phyloP scores from a whole-genome alignment of 2,888 invertebrate species.

The Troides oblongomaculatus region DNA sequence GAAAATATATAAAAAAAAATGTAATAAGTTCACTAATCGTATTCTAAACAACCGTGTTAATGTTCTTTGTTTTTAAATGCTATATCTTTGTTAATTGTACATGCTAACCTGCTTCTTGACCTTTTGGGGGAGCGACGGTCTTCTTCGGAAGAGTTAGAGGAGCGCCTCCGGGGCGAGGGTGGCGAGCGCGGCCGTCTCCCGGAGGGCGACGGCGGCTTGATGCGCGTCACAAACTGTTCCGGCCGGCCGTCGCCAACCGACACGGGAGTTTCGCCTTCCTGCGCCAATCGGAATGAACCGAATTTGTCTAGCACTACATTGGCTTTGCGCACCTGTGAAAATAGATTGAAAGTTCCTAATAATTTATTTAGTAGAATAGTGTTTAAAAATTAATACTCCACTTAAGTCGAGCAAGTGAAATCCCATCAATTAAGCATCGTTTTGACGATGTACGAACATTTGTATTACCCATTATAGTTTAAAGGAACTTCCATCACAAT shows the following conservation, averaged over 20 bases:
- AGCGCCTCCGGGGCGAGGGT: conserved; percentile 68
- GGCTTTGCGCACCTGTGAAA: conserved; percentile 69
- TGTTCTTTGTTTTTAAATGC: no score
- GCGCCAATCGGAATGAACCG: conserved; percentile 84
- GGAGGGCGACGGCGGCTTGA: conserved; percentile 66
- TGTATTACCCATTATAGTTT: no score
- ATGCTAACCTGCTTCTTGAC: conserved; percentile 63
- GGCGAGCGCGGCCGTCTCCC: conserved; percentile 68
- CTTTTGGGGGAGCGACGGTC: conserved; percentile 57
- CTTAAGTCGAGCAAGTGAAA: not conserved
- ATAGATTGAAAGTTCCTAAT: not conserved
- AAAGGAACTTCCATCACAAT: no score
- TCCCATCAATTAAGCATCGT: not conserved
- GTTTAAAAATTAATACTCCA: not conserved
- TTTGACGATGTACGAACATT: no score
- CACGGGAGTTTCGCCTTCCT: conserved; percentile 75
- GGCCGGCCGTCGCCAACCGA: conserved; percentile 71
- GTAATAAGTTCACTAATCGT: no score
- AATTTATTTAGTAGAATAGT: not conserved
- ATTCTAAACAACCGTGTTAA: no score
- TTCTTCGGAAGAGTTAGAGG: conserved; percentile 68
- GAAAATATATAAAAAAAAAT: no score
- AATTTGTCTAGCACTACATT: conserved; percentile 86
- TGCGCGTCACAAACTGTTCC: conserved; percentile 76
- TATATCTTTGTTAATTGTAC: not conserved